phyloP scores from a whole-genome alignment of 2,113 vertebrate genomes.

The Equus przewalskii region DNA sequence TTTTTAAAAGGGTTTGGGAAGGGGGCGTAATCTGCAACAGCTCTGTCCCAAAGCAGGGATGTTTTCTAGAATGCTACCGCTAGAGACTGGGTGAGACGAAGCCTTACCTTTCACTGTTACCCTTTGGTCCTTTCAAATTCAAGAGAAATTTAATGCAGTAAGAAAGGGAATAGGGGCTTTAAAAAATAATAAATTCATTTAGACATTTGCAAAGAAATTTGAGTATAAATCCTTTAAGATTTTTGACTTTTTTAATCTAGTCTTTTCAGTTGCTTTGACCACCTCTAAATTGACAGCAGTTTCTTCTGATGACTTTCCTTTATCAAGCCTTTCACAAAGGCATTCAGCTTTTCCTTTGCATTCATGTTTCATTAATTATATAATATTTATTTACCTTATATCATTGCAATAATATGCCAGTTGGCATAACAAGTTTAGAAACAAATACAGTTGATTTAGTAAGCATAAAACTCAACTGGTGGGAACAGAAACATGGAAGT shows the following conservation, averaged over 20 bases:
- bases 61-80: neutral
- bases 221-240: neutral
- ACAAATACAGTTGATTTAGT: neutral
- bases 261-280: neutral
- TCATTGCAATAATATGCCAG: neutral
- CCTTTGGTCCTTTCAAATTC: neutral
- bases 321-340: conserved; percentile 37
- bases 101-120: neutral
- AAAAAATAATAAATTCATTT: neutral
- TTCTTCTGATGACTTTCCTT: neutral
- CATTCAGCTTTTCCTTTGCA: neutral
- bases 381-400: neutral
- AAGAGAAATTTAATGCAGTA: conserved; percentile 23
- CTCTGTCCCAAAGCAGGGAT: neutral
- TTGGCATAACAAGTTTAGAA: neutral
- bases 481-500: neutral
- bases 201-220: neutral
- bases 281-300: neutral
- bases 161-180: neutral
- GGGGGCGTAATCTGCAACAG: neutral
- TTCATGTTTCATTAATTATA: conserved; percentile 1
- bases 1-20: neutral
- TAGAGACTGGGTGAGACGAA: neutral
- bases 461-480: conserved; percentile 20
- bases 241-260: neutral